phyloP scores from a whole-genome alignment of 92 coral and sea anemone genomes.

The Isaurus tuberculatus region DNA sequence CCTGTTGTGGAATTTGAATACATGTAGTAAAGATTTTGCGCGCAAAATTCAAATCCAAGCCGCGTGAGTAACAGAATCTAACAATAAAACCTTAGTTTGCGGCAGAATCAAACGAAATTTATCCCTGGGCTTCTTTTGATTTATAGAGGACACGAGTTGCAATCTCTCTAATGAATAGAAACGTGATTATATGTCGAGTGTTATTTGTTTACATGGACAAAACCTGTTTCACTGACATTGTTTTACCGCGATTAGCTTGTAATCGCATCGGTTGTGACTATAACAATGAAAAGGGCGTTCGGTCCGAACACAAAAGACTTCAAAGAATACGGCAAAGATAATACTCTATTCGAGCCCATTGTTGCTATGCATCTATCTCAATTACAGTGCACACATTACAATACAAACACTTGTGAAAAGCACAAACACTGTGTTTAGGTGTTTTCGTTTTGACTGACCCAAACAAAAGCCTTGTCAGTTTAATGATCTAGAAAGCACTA shows the following conservation, averaged over 20 bases:
- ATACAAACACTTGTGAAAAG: not conserved
- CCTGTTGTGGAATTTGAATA: conserved; percentile 20
- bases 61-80: not conserved
- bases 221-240: not conserved
- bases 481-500: conserved; percentile 29
- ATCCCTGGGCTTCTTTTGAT: conserved; percentile 1
- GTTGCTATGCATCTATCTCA: conserved; percentile 31
- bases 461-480: conserved; percentile 6
- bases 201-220: conserved; percentile 26
- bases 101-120: conserved; percentile 9
- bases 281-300: conserved; percentile 25
- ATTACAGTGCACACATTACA: conserved; percentile 25
- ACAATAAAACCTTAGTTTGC: conserved; percentile 3
- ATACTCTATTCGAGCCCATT: conserved; percentile 31
- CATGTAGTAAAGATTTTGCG: not conserved
- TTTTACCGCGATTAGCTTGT: conserved; percentile 14
- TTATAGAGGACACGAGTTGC: not conserved
- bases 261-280: conserved; percentile 24
- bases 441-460: conserved; percentile 40
- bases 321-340: conserved; percentile 36
- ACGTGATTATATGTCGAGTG: conserved; percentile 20
- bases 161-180: conserved; percentile 4
- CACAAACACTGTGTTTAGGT: conserved; percentile 24
- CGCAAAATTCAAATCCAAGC: conserved; percentile 14
- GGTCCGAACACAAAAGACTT: conserved; percentile 40